Evolutionary conservation across 2,113 vertebrate species (phyloP), one percentile per base, ranked within the genome.

Genomic region (Aepyceros melampus): DNA sequence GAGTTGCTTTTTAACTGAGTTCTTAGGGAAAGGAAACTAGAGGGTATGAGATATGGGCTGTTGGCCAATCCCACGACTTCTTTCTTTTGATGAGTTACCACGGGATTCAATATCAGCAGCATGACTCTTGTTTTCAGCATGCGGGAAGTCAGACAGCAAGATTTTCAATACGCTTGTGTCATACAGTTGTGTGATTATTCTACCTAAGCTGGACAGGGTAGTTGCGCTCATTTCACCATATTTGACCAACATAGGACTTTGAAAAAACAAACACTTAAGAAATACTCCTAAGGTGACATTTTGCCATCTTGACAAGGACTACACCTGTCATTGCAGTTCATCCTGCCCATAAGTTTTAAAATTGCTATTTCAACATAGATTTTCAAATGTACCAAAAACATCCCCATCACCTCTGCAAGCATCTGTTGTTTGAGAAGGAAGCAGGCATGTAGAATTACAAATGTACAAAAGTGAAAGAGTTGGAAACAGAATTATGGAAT

Each of bases 1-100:
- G 93, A 84, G 53, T 53, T 87, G 58, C 93, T 96, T 89, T 89
- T 91, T 91, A 97, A 67, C 85, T 56, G 78, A 62, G 15, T 45
- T 87, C 56, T 87, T 56, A 67, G 87, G 85, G 87, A 95, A 96
- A 97, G 97, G 97, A 98, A 98, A 96, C 95, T 36, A 71, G 90
- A 90, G 31, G 64, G 56, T 67, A 82, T 0, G 47, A 98, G 96
- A 88, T 97, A 81, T 0, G 15, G n/a, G 40, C 78, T 71, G 25
- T 36, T 96, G 95, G 83, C 97, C 98, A 98, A 93, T 95, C 95
- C 74, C 55, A 62, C 81, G 55, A 49, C 92, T 97, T 87, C 96
- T 97, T 96, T 85, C 67, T 95, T 94, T 89, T 90, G 31, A 84
- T 78, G 71, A 81, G 51, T 97, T 84, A 95, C 97, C 96, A 90